phyloP scores from a whole-genome alignment of 2,888 invertebrate genomes.

The Bruchidius siliquastri region DNA sequence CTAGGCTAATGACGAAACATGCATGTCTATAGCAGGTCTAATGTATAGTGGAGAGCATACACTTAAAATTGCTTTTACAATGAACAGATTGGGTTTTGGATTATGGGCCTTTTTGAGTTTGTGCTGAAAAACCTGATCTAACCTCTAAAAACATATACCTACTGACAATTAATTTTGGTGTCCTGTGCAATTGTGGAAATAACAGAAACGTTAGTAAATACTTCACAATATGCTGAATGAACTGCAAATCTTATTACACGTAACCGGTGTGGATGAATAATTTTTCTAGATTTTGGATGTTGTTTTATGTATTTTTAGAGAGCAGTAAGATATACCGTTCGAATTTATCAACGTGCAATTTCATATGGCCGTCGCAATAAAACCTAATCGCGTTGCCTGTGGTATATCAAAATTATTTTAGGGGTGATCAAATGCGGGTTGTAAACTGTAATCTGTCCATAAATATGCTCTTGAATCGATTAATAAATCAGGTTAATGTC shows the following conservation, averaged over 20 bases:
- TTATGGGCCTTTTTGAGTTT: no score
- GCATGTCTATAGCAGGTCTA: no score
- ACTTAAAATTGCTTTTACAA: no score
- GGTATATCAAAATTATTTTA: background rate
- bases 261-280: background rate
- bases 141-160: no score
- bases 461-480: background rate
- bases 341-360: background rate
- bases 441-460: background rate
- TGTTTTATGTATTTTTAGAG: background rate
- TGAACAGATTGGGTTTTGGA: no score
- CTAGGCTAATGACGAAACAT: no score
- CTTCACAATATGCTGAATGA: no score
- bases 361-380: background rate
- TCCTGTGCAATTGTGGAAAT: no score
- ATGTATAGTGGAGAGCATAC: no score
- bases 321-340: background rate
- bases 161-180: no score
- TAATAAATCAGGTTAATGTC: background rate
- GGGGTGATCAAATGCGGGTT: background rate
- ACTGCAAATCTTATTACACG: background rate
- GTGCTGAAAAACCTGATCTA: no score
- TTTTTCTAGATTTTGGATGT: background rate
- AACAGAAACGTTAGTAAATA: no score
- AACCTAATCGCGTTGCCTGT: background rate